Evolutionary conservation across 2,888 invertebrate species (phyloP), one percentile per base, ranked within the genome.

Genomic region (Pyrgus malvae): DNA sequence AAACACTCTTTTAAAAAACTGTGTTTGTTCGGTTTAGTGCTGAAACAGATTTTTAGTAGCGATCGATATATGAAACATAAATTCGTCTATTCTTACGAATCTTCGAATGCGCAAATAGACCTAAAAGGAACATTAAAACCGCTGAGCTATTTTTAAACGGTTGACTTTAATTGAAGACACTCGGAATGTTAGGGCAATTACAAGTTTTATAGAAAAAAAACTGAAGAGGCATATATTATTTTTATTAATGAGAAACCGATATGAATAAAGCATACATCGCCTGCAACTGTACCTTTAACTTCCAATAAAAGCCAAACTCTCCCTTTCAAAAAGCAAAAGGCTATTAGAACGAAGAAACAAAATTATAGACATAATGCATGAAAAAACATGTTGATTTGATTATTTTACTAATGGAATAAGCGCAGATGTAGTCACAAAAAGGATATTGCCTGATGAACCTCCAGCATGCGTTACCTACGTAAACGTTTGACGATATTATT

Each of bases 401-500:
- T 51, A 51, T 51, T 51, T 51, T 51, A 21, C 51, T 51, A 45
- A 51, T 44, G 44, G 51, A 42, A 44, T 37, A 45, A 12, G 42
- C 42, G 51, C 42, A 19, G 38, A 29, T 29, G 38, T 27, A 37
- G 44, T 19, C 33, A 27, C 37, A 37, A 37, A 53, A 16, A 37
- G 51, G 35, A 19, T 38, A 33, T 41, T 42, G 25, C 25, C 42
- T 27, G 37, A 35, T 42, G 27, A 53, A 44, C 19, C 51, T 21
- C 21, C 44, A 45, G 19, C 44, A 37, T 37, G 42, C 44, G 50
- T 42, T 51, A n/a, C n/a, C n/a, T 14, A 44, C 27, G 23, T 12
- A 41, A 16, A 31, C 7, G 35, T 29, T 38, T 35, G 45, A 45
- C 44, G 37, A 25, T 44, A 35, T 38, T 49, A 25, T 37, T 31